Percentiles rank a stretch among this genome's conserved stretches.
phyloP scores from a whole-genome alignment of 2,113 vertebrate species.

The Lynx canadensis region DNA sequence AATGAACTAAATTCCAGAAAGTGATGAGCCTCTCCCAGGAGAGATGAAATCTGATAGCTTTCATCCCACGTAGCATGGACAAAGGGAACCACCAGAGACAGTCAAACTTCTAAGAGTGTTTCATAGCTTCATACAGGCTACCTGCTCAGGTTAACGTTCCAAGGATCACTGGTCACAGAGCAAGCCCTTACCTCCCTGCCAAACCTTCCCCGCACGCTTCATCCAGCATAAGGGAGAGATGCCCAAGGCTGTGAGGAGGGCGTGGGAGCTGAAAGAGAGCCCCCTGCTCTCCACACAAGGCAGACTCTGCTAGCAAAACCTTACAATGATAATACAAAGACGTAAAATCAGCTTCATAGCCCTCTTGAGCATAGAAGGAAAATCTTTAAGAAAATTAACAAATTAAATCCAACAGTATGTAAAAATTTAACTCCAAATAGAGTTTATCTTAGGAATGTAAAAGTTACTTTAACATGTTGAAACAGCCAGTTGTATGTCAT shows the following conservation, averaged over 20 bases:
- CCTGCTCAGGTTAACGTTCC: background rate
- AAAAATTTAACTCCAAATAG: background rate
- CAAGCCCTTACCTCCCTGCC: background rate
- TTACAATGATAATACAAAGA: background rate
- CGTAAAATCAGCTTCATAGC: background rate
- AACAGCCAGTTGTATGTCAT: background rate
- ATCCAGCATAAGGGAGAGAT: background rate
- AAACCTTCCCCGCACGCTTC: background rate
- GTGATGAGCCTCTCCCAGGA: background rate
- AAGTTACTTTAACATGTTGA: background rate
- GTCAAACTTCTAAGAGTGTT: too few species aligned
- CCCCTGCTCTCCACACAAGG: fast-evolving
- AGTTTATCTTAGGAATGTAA: background rate
- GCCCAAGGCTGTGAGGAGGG: background rate
- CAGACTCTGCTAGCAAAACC: background rate
- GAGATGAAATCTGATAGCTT: background rate
- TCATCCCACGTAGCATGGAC: too few species aligned
- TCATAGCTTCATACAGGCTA: too few species aligned
- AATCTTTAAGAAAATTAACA: background rate
- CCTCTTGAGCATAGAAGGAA: background rate
- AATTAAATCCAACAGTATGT: background rate
- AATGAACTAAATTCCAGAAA: background rate
- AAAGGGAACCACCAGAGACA: background rate
- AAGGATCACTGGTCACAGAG: background rate
- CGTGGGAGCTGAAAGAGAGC: fast-evolving